Evolutionary conservation across 2,113 vertebrate species (phyloP).

Genomic region (Elephantulus edwardii): DNA sequence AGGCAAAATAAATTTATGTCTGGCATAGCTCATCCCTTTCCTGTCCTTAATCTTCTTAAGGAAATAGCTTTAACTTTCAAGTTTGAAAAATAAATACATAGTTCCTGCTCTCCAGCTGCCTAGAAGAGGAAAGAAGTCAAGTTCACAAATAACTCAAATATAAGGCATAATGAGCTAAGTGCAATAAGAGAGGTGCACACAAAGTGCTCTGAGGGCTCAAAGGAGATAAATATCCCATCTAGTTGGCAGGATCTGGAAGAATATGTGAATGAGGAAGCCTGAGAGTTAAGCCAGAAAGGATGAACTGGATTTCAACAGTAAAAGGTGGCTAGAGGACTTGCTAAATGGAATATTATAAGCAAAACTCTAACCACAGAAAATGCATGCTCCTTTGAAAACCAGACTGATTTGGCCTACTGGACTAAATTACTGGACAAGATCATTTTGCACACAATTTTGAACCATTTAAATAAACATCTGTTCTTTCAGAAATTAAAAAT

Average conservation of each 20-base stretch:
- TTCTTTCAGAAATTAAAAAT: slow-evolving; percentile 15
- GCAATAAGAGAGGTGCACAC: slow-evolving; percentile 50
- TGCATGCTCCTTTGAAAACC: slow-evolving; percentile 58
- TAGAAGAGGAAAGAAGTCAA: slow-evolving; percentile 42
- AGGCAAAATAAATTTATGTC: slow-evolving; percentile 22
- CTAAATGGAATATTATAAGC: slow-evolving; percentile 58
- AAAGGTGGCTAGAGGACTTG: slow-evolving; percentile 47
- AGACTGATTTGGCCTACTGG: slow-evolving; percentile 36
- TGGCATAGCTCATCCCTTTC: slow-evolving; percentile 21
- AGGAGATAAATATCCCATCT: slow-evolving; percentile 62
- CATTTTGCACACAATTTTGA: slow-evolving; percentile 27
- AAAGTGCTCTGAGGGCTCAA: slow-evolving; percentile 59
- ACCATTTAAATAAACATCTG: slow-evolving; percentile 44
- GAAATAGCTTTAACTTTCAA: slow-evolving; percentile 45
- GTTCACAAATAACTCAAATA: slow-evolving; percentile 70
- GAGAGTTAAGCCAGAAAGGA: slow-evolving; percentile 47
- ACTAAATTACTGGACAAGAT: background rate
- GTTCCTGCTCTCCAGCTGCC: slow-evolving; percentile 48
- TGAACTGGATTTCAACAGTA: slow-evolving; percentile 58
- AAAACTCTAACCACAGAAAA: slow-evolving; percentile 58
- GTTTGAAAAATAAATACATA: slow-evolving; percentile 62
- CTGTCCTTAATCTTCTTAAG: slow-evolving; percentile 21
- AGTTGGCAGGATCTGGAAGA: slow-evolving; percentile 62
- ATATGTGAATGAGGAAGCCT: slow-evolving; percentile 36
- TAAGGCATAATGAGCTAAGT: slow-evolving; percentile 64